A percentile compares a stretch with the other conserved stretches of the same genome.
phyloP scores from a whole-genome alignment of 2,888 invertebrate species.

The Caenorhabditis auriculariae region DNA sequence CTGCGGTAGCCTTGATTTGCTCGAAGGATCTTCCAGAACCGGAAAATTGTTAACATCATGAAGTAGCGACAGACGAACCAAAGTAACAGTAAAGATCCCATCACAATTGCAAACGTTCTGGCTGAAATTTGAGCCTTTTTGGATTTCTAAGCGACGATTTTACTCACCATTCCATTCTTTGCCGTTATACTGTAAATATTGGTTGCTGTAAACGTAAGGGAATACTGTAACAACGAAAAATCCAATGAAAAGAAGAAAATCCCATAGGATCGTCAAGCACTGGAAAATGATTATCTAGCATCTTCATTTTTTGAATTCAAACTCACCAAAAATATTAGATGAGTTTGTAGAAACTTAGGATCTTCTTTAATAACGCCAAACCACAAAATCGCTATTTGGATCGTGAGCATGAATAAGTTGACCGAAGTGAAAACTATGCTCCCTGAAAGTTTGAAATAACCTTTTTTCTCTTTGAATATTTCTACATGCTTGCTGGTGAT shows the following conservation, averaged over 20 bases:
- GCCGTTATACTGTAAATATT: background rate
- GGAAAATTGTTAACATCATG: too few species aligned
- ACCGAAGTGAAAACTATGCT: background rate
- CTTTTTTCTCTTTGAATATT: background rate
- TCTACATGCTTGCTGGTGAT: background rate
- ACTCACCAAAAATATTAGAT: background rate
- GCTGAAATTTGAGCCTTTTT: background rate
- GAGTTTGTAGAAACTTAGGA: background rate
- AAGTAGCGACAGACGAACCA: too few species aligned
- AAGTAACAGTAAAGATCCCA: too few species aligned
- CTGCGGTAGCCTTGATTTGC: too few species aligned
- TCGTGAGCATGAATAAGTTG: background rate
- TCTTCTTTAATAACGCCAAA: background rate
- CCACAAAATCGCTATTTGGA: background rate
- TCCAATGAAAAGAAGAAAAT: background rate
- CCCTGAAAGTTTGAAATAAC: background rate
- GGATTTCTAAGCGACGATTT: background rate
- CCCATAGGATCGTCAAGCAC: background rate
- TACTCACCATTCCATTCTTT: background rate
- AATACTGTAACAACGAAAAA: background rate
- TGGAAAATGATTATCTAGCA: too few species aligned
- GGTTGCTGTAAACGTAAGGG: background rate
- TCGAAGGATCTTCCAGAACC: too few species aligned
- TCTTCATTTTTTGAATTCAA: background rate
- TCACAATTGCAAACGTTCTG: background rate